Evolutionary conservation across 53 echinoderm and acorn worm genomes (phyloP).

Genomic region (Holothuria leucospilota): DNA sequence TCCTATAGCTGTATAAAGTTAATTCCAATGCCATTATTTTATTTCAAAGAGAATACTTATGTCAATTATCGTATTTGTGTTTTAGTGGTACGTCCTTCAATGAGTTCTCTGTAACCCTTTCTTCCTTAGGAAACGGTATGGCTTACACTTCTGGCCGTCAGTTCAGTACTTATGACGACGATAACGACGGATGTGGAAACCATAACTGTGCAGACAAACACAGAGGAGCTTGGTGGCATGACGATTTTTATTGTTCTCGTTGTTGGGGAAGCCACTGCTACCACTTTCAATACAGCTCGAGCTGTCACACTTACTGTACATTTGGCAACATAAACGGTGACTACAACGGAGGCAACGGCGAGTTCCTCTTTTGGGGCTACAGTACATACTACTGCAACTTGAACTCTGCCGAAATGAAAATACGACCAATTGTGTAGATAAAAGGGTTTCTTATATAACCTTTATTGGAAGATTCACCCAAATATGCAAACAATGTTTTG

Average conservation of each 20-base stretch:
- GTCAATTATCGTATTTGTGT: too few relatives aligned
- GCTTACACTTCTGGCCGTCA: not conserved
- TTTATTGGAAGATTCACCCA: too few relatives aligned
- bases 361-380: not conserved
- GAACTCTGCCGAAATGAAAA: constrained; percentile 1
- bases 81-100: too few relatives aligned
- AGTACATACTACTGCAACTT: not conserved
- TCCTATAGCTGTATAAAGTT: too few relatives aligned
- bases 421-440: not conserved
- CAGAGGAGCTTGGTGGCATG: constrained; percentile 11
- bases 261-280: not conserved
- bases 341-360: not conserved
- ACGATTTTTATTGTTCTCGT: not conserved
- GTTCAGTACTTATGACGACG: not conserved
- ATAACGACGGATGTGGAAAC: not conserved
- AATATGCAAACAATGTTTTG: too few relatives aligned
- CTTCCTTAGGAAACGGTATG: too few relatives aligned
- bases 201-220: constrained; percentile 17
- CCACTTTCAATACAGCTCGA: not conserved
- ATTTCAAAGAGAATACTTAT: too few relatives aligned
- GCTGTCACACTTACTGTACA: not conserved
- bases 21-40: too few relatives aligned
- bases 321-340: constrained; percentile 5
- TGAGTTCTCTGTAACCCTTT: too few relatives aligned
- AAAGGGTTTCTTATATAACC: too few relatives aligned